phyloP scores from a whole-genome alignment of 2,113 vertebrate genomes.

The Grammomys dolichurus region DNA sequence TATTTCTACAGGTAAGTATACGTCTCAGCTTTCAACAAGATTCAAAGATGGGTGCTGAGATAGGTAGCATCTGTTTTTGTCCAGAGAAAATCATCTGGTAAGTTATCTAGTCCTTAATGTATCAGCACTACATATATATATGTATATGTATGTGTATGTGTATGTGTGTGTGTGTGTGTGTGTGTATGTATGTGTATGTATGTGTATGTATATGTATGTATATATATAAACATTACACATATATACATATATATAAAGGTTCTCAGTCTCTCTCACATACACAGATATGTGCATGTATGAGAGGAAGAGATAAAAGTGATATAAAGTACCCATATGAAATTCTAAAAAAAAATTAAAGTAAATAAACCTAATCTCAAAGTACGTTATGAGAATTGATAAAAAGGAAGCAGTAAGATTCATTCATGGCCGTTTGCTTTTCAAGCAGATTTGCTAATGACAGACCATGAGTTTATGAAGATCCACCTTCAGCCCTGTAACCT shows the following conservation, averaged over 20 bases:
- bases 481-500: not conserved
- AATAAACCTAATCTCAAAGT: not conserved
- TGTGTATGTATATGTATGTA: no score
- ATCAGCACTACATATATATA: not conserved
- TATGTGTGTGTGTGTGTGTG: no score
- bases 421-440: not conserved
- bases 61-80: not conserved
- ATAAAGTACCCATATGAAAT: not conserved
- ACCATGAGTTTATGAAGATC: not conserved
- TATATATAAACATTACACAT: no score
- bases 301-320: not conserved
- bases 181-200: no score
- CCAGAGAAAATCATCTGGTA: not conserved
- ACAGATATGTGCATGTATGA: not conserved
- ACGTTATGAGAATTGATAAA: not conserved
- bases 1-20: not conserved
- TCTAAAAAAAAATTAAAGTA: not conserved
- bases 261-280: no score
- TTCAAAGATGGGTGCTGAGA: not conserved
- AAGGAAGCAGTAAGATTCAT: not conserved
- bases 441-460: not conserved
- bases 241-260: not conserved
- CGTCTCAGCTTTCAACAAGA: not conserved
- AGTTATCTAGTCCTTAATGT: not conserved
- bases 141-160: no score